Conservation (phyloP, 2,888 invertebrate genomes). For the Polyommatus iphigenia region DNA sequence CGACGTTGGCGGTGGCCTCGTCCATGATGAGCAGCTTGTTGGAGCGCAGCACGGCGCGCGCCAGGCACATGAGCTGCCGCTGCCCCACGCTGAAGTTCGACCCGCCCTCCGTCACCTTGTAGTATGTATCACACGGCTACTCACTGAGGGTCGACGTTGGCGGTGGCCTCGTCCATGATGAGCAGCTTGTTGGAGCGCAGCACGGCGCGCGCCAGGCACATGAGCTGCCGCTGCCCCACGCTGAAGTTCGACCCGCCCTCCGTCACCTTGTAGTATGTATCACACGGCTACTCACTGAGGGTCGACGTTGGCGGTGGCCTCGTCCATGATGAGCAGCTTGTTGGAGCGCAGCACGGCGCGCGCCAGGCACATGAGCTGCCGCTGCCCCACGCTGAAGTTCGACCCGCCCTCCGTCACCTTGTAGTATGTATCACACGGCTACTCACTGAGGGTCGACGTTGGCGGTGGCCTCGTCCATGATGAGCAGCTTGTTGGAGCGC, state of each 20-base stretch:
- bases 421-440: no score
- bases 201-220: slow-evolving; percentile 94
- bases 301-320: slow-evolving; percentile 82
- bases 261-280: slow-evolving; percentile 80
- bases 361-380: slow-evolving; percentile 86
- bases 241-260: slow-evolving; percentile 91
- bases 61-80: no score
- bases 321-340: slow-evolving; percentile 92
- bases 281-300: slow-evolving; percentile 71
- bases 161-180: slow-evolving; percentile 95
- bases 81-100: slow-evolving; percentile 76
- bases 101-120: no score
- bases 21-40: slow-evolving; percentile 82
- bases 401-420: no score
- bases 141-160: slow-evolving; percentile 93
- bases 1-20: slow-evolving; percentile 96
- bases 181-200: slow-evolving; percentile 88
- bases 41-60: no score
- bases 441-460: no score
- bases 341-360: slow-evolving; percentile 88
- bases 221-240: slow-evolving; percentile 93
- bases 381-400: slow-evolving; percentile 80
- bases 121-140: background rate
- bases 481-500: slow-evolving; percentile 89
- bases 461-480: slow-evolving; percentile 93